Percentiles rank a stretch among this genome's conserved stretches.
Evolutionary conservation across 2,113 vertebrate genomes (phyloP).

Genomic region (Columba janthina): DNA sequence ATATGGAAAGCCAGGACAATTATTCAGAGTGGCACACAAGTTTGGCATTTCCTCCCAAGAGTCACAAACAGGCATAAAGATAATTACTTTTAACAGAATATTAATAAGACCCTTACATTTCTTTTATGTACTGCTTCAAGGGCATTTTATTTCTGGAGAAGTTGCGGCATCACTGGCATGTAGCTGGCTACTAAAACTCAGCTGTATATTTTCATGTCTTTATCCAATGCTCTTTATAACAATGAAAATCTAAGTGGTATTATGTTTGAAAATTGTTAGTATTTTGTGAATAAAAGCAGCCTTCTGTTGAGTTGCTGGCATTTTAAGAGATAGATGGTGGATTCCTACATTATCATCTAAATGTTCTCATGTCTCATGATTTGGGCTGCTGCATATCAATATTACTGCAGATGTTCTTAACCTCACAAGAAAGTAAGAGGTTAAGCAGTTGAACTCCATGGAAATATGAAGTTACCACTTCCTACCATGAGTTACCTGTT

Average conservation of each 20-base stretch:
- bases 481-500: not conserved
- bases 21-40: not conserved
- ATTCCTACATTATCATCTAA: not conserved
- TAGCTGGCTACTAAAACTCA: not conserved
- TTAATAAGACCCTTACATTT: not conserved
- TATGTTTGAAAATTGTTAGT: not conserved
- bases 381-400: not conserved
- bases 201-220: not conserved
- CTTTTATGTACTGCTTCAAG: not conserved
- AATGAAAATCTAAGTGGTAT: not conserved
- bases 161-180: not conserved
- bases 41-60: not conserved
- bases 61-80: not conserved
- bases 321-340: not conserved
- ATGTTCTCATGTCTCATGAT: not conserved
- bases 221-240: not conserved
- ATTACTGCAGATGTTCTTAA: not conserved
- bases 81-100: not conserved
- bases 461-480: not conserved
- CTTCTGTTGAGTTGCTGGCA: not conserved
- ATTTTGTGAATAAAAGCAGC: not conserved
- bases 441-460: not conserved
- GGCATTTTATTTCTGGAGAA: not conserved
- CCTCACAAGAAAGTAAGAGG: not conserved
- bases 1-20: not conserved